phyloP scores from a whole-genome alignment of 2,888 invertebrate genomes.

The Allophyes oxyacanthae region DNA sequence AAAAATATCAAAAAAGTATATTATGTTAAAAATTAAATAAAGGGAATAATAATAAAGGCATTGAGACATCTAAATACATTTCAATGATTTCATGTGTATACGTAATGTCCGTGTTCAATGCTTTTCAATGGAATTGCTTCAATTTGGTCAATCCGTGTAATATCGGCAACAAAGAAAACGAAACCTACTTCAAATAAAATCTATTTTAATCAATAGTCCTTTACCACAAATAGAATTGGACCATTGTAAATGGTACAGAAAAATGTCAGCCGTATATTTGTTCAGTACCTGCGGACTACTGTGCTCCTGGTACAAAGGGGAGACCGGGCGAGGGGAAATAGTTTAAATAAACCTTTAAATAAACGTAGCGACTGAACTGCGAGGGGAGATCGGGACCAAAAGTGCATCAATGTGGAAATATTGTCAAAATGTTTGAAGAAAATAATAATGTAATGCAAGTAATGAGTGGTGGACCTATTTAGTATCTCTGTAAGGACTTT shows the following conservation, averaged over 20 bases:
- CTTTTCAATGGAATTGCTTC: no score
- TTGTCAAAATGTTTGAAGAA: constrained; percentile 29
- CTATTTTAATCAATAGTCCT: constrained; percentile 7
- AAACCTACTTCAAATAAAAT: neutral
- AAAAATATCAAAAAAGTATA: no score
- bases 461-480: no score
- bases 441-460: no score
- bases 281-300: constrained; percentile 38
- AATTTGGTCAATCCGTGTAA: no score
- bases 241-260: constrained; percentile 20
- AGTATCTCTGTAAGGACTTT: no score
- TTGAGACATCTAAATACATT: no score
- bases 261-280: constrained; percentile 39
- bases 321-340: constrained; percentile 28
- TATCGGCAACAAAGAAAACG: constrained; percentile 2
- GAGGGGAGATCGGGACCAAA: constrained; percentile 23
- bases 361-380: constrained; percentile 18
- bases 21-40: no score
- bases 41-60: no score
- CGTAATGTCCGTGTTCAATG: no score
- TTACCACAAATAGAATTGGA: constrained; percentile 2
- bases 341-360: constrained; percentile 49
- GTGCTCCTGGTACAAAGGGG: constrained; percentile 42
- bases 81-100: no score
- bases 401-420: constrained; percentile 30